Evolutionary conservation across 2,113 vertebrate species (phyloP).

Genomic region (Nyctereutes procyonoides): DNA sequence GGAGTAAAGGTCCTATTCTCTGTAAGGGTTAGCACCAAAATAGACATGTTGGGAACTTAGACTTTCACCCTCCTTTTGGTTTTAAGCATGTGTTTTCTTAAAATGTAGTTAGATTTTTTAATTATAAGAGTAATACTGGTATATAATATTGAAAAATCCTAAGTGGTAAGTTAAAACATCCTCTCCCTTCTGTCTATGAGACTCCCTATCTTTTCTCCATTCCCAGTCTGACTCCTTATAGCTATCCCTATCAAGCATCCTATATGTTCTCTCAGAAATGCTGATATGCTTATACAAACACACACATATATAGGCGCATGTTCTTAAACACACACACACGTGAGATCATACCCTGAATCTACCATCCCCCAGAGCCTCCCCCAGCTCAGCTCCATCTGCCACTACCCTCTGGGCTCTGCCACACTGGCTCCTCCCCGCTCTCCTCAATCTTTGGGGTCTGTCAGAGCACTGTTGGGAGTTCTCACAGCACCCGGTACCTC

Average conservation of each 20-base stretch:
- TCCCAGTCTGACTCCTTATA: background rate
- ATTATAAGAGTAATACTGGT: background rate
- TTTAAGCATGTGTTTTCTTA: background rate
- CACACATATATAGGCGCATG: too few relatives aligned
- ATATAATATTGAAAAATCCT: background rate
- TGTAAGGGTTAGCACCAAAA: slow-evolving; percentile 2
- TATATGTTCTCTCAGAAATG: background rate
- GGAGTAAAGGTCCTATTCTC: background rate
- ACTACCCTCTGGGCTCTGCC: background rate
- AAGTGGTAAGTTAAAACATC: background rate
- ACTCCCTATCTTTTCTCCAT: background rate
- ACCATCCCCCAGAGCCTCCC: fast-evolving
- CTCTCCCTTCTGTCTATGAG: background rate
- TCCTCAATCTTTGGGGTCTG: background rate
- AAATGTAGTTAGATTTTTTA: slow-evolving; percentile 8
- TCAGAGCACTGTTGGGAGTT: background rate
- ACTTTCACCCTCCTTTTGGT: background rate
- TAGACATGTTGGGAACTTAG: background rate
- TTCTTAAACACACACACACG: background rate
- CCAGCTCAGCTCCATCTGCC: background rate
- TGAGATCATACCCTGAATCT: background rate
- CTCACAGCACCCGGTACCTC: background rate
- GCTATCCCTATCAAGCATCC: background rate
- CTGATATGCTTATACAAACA: fast-evolving
- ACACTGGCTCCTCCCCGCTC: background rate